Base-by-base conservation (phyloP, 2,113 vertebrate genomes). In the Bujurquina vittata region DNA sequence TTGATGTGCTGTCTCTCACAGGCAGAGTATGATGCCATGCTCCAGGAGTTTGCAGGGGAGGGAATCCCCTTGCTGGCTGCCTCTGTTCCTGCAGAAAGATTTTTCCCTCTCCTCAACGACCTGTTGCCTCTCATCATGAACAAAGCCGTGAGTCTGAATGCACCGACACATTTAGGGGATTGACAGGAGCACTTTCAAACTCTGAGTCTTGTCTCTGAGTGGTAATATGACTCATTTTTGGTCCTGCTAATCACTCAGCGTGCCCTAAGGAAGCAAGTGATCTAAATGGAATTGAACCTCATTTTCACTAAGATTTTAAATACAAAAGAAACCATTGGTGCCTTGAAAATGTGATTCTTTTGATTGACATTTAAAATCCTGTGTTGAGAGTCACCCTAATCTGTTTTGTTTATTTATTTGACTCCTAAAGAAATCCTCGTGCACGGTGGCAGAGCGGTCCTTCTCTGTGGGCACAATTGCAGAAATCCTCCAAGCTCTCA, bases 1-100 rank as follows among this genome's bases (percentile, higher is more conserved):
- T 40, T 73, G 2, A 26, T 67, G 49, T 90, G 23, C 4, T 74
- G 1, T 79, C 17, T 86, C 33, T 60, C 46, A 61, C 90, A 98
- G 97, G 97, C 97, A 0, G 97, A 98, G 86, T 97, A 95, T 0
- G 97, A 97, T 0, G 94, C 95, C 62, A 97, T 97, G 97, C 91
- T 98, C 77, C 94, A 96, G 54, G 97, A 98, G 85, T 96, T 94
- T 23, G 97, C 97, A 0, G 97, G 97, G 0, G 97, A 98, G 72
- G 96, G 95, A 75, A 96, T 98, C 60, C 97, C 97, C 3, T 86
- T 96, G 2, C 49, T 98, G 75, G 96, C 96, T 0, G 81, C 95
- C 0, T 95, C 95, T 0, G 96, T 96, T 0, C 95, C 97, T 3
- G 96, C 96, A 5, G 95, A 96, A 0, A 56, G 20, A 33, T 97